Percentiles rank a stretch among this genome's conserved stretches.
Evolutionary conservation across 2,113 vertebrate species (phyloP).

Genomic region (Stomatorhinus ivindoensis): DNA sequence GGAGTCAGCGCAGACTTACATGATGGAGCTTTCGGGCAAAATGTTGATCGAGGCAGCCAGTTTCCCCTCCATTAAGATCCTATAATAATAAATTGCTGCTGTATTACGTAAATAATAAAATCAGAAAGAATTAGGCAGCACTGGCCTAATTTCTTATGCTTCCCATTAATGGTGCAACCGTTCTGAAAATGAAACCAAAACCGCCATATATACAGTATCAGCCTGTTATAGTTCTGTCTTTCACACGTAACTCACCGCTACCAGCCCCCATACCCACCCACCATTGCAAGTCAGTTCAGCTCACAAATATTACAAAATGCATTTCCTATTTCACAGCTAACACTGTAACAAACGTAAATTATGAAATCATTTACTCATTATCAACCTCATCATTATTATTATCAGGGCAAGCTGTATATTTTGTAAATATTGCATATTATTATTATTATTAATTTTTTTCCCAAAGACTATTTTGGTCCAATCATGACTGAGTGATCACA

Average conservation of each 20-base stretch:
- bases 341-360: not conserved
- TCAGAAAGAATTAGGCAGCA: not conserved
- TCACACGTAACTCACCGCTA: not conserved
- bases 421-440: not conserved
- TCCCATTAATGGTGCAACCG: not conserved
- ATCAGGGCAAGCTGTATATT: not conserved
- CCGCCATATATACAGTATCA: too few species aligned
- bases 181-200: not conserved
- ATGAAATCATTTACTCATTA: not conserved
- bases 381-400: not conserved
- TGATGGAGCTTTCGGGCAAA: constrained; percentile 63
- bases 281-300: not conserved
- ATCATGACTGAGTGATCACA: not conserved
- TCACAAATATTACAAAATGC: not conserved
- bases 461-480: too few species aligned
- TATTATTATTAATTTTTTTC: too few species aligned
- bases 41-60: constrained; percentile 77
- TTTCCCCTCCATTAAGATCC: constrained; percentile 75
- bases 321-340: not conserved
- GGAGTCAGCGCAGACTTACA: constrained; percentile 61
- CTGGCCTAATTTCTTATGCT: not conserved
- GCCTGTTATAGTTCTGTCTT: not conserved
- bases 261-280: not conserved
- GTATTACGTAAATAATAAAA: not conserved
- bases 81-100: constrained; percentile 37